Evolutionary conservation across 2,797 vertebrate species (phyloP), one percentile per base, ranked within the genome.

Genomic region (Sebastes miniatus): DNA sequence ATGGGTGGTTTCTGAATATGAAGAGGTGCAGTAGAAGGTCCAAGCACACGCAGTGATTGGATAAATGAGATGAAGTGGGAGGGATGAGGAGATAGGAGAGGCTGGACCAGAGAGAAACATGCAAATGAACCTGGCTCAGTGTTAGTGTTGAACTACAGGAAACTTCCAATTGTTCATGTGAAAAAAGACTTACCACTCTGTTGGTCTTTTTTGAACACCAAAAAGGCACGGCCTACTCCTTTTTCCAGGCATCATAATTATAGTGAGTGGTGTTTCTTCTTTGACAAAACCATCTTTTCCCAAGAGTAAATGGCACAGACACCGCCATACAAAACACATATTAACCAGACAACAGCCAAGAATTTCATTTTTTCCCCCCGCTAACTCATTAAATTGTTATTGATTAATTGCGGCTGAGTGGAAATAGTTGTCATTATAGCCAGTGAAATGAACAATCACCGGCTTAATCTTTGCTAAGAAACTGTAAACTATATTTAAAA

Each of bases 291-390:
- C 52, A 56, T 56, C 52, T 56, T 56, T 56, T 56, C n/a, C n/a
- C 52, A 56, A 56, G 52, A 56, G 52, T 56, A 56, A 56, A 24
- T 56, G n/a, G 52, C 52, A 22, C 2, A 56, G n/a, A 47, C 43
- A 47, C 16, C 43, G 8, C 50, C 50, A 52, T 52, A 52, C 50
- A 52, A 52, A 52, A 52, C 9, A 2, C 50, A 52, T n/a, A 52
- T 20, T n/a, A 20, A 52, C 18, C 20, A n/a, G 50, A 52, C 50
- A 52, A 52, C 47, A 52, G 47, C 18, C 18, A 52, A 20, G 47
- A 52, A 52, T 52, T 52, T 20, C 0, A 52, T 52, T 20, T 52
- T 2, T 52, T n/a, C 2, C 0, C 0, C 1, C 43, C 43, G 16
- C 43, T 47, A 47, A 47, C 43, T 47, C 43, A 47, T 47, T 18